These are phyloP conservation scores for Odobenus rosmarus DNA, from an alignment of 2,113 vertebrate species.

Conservation along the genomic window DNA sequence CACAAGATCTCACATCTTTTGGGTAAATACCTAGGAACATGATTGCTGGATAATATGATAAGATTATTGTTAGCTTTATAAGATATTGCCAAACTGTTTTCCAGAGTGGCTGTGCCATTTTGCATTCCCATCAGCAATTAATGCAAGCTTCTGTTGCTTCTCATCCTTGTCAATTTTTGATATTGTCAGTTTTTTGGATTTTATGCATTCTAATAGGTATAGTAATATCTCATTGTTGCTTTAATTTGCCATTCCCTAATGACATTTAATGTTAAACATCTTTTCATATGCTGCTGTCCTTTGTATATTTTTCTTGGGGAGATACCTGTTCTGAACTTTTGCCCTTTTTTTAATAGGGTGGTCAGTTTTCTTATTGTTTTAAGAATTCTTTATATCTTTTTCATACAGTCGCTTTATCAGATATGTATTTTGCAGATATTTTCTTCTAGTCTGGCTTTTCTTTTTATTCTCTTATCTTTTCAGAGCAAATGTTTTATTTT, in stretches of 20 bases:
- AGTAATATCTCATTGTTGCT: neutral
- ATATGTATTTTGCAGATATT: neutral
- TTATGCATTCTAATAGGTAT: neutral
- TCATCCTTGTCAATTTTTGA: neutral
- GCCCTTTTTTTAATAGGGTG: neutral
- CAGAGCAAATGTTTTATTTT: slow-evolving; percentile 26
- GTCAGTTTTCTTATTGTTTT: slow-evolving; percentile 42
- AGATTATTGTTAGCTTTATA: neutral
- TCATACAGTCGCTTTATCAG: neutral
- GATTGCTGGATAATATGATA: neutral
- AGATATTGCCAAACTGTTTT: neutral
- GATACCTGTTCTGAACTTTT: slow-evolving; percentile 18
- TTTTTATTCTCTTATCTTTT: slow-evolving; percentile 52
- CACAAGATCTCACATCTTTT: neutral
- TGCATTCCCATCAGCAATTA: neutral
- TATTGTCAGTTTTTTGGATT: neutral
- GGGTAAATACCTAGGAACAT: neutral
- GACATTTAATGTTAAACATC: neutral
- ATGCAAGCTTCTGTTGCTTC: neutral
- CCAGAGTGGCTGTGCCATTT: neutral
- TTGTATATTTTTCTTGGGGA: neutral
- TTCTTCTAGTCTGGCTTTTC: neutral
- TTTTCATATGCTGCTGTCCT: neutral
- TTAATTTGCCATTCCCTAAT: neutral
- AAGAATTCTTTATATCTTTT: neutral